Evolutionary conservation across 2,888 invertebrate genomes (phyloP).

Genomic region (Melolontha melolontha): DNA sequence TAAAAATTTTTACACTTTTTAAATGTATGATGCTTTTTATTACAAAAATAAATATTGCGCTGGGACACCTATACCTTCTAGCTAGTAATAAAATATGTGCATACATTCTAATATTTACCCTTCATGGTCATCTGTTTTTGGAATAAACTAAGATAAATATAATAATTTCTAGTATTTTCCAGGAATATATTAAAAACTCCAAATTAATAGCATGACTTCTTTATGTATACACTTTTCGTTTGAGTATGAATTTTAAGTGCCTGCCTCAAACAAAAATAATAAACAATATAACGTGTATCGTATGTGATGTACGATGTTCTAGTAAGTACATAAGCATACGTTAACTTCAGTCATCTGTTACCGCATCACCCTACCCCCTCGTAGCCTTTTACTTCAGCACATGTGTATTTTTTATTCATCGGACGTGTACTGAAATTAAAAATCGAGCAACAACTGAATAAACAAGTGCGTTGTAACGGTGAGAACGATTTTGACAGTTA

Average conservation of each 20-base stretch:
- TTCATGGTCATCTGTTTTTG: too few species aligned
- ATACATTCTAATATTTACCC: too few species aligned
- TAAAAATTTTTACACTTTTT: too few species aligned
- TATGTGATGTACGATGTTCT: neutral
- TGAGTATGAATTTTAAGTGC: conserved; percentile 6
- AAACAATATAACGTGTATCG: conserved; percentile 5
- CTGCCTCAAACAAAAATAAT: conserved; percentile 9
- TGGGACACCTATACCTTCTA: too few species aligned
- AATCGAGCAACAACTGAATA: conserved; percentile 51
- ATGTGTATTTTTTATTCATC: conserved; percentile 31
- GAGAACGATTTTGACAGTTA: conserved; percentile 53
- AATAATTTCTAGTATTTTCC: too few species aligned
- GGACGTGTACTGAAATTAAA: conserved; percentile 47
- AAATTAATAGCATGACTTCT: too few species aligned
- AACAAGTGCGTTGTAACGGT: conserved; percentile 50
- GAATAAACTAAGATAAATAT: too few species aligned
- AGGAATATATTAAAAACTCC: too few species aligned
- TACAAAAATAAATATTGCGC: too few species aligned
- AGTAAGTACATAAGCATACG: conserved; percentile 14
- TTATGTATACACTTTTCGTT: neutral
- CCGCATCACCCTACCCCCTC: neutral
- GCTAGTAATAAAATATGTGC: too few species aligned
- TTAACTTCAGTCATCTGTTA: conserved; percentile 31
- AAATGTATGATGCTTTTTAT: too few species aligned
- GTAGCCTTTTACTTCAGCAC: conserved; percentile 7